Evolutionary conservation across 2,113 vertebrate genomes (phyloP), one percentile per base, ranked within the genome.

Genomic region (Antechinus stuartii): DNA sequence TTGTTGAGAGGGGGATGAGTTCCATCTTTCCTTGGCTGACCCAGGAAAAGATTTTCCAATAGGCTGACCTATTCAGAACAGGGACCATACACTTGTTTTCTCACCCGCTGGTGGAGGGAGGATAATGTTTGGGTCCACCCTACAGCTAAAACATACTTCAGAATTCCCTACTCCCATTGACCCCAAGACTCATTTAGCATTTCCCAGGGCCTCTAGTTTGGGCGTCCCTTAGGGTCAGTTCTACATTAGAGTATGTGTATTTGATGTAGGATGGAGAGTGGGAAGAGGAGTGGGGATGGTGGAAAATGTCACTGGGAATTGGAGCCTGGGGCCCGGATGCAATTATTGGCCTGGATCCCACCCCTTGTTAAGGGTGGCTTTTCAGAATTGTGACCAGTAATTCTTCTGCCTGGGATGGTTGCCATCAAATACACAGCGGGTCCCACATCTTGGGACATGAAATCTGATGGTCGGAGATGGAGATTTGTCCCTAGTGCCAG

Each of bases 271-370:
- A 35, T 76, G 1, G 46, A 84, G 95, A 92, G 84, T 95, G 94
- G 91, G 91, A 91, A 47, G 96, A 89, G 27, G 6, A 0, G 2
- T 24, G 47, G 19, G n/a, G 6, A 84, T 84, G n/a, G 68, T 42
- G 6, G 35, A 0, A 0, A 0, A 2, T 42, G 68, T 42, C 68
- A 42, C n/a, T 84, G 7, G 27, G 68, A 84, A 84, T 42, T 84
- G 19, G 1, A 6, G n/a, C n/a, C 19, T 42, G 68, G n/a, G n/a
- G 42, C 16, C 68, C 19, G 22, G 68, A 0, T 96, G 24, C 89
- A 47, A 10, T 42, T 56, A 61, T 92, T 92, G 90, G 42, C n/a
- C 53, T 93, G 42, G 50, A 9, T 93, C 93, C 12, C 47, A 57
- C 23, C 42, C 53, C 24, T 96, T 92, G 2, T 35, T 92, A 91